A percentile compares a stretch with the other conserved stretches of the same genome.
Evolutionary conservation across 2,888 invertebrate genomes (phyloP).

Genomic region (Epirrhoe alternata): DNA sequence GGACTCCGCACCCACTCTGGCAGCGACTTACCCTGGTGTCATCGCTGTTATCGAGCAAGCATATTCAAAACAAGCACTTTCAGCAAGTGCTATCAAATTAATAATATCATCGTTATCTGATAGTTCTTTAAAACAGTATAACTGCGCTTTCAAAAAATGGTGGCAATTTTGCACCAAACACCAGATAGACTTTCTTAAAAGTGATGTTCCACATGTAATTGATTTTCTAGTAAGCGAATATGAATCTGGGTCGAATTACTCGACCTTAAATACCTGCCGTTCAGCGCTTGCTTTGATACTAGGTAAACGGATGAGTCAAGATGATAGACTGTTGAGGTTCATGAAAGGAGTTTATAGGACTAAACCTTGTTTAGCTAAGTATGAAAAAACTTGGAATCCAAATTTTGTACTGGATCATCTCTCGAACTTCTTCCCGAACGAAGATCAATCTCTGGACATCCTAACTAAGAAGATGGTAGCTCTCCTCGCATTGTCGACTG

Average conservation of each 20-base stretch:
- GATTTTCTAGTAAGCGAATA: background rate
- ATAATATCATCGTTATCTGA: background rate
- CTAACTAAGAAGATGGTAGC: background rate
- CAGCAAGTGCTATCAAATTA: background rate
- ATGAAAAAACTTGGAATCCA: too few species aligned
- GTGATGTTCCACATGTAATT: background rate
- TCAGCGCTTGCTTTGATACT: too few species aligned
- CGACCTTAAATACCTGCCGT: background rate
- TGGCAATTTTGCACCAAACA: too few species aligned
- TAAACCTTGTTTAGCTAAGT: too few species aligned
- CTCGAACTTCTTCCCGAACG: too few species aligned
- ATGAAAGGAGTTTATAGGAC: too few species aligned
- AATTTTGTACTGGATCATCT: too few species aligned
- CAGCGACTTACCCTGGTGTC: background rate
- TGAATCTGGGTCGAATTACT: background rate
- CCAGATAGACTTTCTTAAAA: background rate
- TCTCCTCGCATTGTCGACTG: too few species aligned
- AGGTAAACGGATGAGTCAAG: too few species aligned
- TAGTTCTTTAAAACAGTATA: background rate
- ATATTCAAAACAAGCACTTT: background rate
- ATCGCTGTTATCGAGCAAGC: conserved; percentile 2
- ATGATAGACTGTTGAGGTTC: too few species aligned
- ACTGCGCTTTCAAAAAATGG: background rate
- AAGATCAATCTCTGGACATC: background rate
- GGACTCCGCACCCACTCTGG: background rate